These are phyloP conservation scores for Ericerus pela DNA, from an alignment of 1,140 invertebrate genomes.

Conservation along the genomic window DNA sequence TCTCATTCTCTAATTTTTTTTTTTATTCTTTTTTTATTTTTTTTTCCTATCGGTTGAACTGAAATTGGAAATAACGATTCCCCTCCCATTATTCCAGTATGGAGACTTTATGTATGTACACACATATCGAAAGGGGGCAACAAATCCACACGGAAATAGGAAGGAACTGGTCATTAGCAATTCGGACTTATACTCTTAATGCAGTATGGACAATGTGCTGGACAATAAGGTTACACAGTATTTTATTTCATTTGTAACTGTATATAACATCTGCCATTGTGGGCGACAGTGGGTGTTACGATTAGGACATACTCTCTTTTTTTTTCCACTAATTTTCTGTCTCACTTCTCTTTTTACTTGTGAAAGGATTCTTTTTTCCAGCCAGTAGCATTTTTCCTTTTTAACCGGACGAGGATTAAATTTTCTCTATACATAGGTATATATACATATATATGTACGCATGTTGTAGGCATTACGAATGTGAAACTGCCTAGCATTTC, in stretches of 20 bases:
- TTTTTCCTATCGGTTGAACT: background rate
- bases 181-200: slow-evolving; percentile 4
- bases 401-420: no score
- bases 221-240: slow-evolving; percentile 9
- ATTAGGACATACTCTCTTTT: background rate
- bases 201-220: background rate
- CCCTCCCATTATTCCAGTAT: no score
- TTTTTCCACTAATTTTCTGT: no score
- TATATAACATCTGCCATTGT: slow-evolving; percentile 9
- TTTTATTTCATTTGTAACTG: slow-evolving; percentile 10
- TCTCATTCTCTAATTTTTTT: no score
- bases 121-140: no score
- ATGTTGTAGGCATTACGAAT: no score
- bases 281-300: slow-evolving; percentile 3
- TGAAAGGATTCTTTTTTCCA: slow-evolving; percentile 1
- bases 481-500: no score
- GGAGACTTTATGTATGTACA: slow-evolving; percentile 3
- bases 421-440: no score
- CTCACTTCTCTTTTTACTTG: no score
- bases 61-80: slow-evolving; percentile 6
- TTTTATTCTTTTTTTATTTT: no score
- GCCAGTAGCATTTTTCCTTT: background rate
- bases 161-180: slow-evolving; percentile 9
- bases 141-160: slow-evolving; percentile 8
- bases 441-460: no score